A percentile compares a stretch with the other conserved stretches of the same genome.
Evolutionary conservation across 2,113 vertebrate genomes (phyloP).

Genomic region (Dasyurus viverrinus): DNA sequence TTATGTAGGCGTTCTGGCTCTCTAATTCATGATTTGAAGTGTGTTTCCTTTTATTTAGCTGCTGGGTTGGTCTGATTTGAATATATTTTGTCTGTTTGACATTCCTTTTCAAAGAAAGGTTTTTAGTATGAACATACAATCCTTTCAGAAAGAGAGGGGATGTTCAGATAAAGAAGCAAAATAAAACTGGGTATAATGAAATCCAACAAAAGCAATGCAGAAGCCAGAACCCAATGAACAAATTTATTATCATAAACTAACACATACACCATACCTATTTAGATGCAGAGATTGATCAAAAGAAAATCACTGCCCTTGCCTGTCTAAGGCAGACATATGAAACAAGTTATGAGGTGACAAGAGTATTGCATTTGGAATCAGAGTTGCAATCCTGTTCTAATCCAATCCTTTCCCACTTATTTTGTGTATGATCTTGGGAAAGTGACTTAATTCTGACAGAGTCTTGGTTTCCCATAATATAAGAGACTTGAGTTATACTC

Average conservation of each 20-base stretch:
- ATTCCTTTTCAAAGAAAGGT: neutral
- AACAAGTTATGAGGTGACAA: neutral
- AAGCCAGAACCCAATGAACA: neutral
- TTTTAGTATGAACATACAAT: neutral
- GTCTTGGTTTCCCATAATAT: neutral
- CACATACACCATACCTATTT: neutral
- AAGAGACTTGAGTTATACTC: neutral
- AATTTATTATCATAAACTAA: neutral
- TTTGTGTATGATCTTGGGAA: neutral
- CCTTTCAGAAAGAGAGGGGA: neutral
- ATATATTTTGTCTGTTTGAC: neutral
- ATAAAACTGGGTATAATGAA: neutral
- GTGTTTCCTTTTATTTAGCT: slow-evolving; percentile 5
- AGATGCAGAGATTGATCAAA: neutral
- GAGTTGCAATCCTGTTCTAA: neutral
- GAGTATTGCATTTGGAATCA: neutral
- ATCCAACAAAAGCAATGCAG: neutral
- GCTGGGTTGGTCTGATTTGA: slow-evolving; percentile 28
- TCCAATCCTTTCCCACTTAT: neutral
- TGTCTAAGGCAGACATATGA: neutral
- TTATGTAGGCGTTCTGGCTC: neutral
- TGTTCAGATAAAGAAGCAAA: neutral
- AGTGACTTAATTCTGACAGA: neutral
- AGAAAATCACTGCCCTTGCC: neutral
- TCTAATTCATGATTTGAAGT: neutral